A percentile compares a stretch with the other conserved stretches of the same genome.
Conservation (phyloP, 23 tunicate genomes). For the Halocynthia aurantium region DNA sequence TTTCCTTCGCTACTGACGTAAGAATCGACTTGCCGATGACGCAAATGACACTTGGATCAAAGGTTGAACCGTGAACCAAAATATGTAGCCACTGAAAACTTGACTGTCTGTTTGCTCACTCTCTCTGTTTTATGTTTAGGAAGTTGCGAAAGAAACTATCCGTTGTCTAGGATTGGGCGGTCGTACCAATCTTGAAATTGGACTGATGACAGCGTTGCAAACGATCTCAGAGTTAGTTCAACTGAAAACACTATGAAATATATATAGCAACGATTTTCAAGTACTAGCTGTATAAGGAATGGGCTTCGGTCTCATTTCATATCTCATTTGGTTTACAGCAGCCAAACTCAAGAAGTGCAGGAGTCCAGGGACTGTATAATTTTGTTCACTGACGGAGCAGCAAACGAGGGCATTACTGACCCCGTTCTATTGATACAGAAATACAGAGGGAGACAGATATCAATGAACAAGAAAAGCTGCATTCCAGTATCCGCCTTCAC, state of each 20-base stretch:
- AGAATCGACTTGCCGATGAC: too few species aligned
- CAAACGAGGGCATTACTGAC: slow-evolving; percentile 39
- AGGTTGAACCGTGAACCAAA: too few species aligned
- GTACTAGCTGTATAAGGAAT: too few species aligned
- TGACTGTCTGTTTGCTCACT: too few species aligned
- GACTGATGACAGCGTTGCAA: slow-evolving; percentile 19
- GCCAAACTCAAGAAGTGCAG: too few species aligned
- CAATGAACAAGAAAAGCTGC: background rate
- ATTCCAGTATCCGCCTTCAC: slow-evolving; percentile 64
- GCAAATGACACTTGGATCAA: too few species aligned
- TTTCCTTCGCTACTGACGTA: too few species aligned
- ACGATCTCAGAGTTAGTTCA: slow-evolving; percentile 14
- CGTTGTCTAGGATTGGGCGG: slow-evolving; percentile 16
- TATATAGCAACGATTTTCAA: too few species aligned
- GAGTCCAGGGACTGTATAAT: slow-evolving; percentile 51
- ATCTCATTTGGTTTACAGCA: too few species aligned
- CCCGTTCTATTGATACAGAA: slow-evolving; percentile 27
- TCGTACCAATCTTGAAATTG: slow-evolving; percentile 36
- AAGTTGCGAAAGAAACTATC: slow-evolving; percentile 13
- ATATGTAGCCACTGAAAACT: too few species aligned
- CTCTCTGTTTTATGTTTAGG: background rate
- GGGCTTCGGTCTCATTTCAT: too few species aligned
- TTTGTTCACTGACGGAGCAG: slow-evolving; percentile 70
- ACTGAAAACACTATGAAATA: too few species aligned
- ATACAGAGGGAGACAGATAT: slow-evolving; percentile 4